Evolutionary conservation across 2,113 vertebrate species (phyloP), one percentile per base, ranked within the genome.

Genomic region (Phylloscopus whistleri): DNA sequence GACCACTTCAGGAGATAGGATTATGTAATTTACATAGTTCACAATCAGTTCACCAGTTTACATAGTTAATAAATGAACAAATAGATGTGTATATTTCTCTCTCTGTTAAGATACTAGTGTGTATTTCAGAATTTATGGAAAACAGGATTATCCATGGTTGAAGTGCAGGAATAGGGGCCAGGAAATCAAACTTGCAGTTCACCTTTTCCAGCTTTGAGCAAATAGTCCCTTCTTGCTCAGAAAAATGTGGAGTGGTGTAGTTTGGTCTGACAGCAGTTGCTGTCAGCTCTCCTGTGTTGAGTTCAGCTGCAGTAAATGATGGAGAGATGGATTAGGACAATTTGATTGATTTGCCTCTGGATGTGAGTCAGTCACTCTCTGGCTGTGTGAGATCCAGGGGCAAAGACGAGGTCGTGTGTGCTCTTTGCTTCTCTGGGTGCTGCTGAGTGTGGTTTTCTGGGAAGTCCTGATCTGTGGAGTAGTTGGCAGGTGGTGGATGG

Each of bases 231-330:
- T 44, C 39, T n/a, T 44, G 31, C 64, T 90, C 18, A 62, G 78
- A 62, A 44, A 24, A 66, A 10, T 0, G 0, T 35, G 19, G 17
- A 5, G 3, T 24, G 10, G 3, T 52, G 6, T 17, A 23, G 24
- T 30, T 84, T 33, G 31, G 41, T 44, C 3, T 52, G 30, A 59
- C 13, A 62, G 33, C 41, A 59, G 21, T 17, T 37, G 48, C 14
- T 26, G 14, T 28, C 48, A 80, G 63, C 48, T 79, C 49, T 59
- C 33, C 62, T 74, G 41, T 81, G 37, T 37, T 37, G 37, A 37
- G 37, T 37, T 37, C 37, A 37, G 37, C 37, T 37, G 37, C 37
- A 37, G 37, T 37, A 21, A 79, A 21, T 55, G 62, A 16, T 37
- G 43, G 48, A 52, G n/a, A 66, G 21, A 17, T 78, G 28, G 69